These are phyloP conservation scores for Misgurnus mizolepis DNA, from an alignment of 2,113 vertebrate genomes.

Conservation along the genomic window DNA sequence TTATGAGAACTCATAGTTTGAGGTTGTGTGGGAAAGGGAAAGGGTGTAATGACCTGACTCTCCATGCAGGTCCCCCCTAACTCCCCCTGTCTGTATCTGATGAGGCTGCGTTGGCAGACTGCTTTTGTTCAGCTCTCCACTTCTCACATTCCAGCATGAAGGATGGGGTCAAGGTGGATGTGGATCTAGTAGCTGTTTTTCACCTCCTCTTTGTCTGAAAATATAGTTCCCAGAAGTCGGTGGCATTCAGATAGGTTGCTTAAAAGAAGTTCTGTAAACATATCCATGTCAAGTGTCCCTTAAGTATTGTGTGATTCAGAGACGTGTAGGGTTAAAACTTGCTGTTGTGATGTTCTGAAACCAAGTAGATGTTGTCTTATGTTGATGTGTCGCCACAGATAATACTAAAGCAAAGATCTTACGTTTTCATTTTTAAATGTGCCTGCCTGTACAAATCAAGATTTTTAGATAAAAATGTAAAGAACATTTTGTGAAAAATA, in stretches of 20 bases:
- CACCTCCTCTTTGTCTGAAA: conserved; percentile 6
- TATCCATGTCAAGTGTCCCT: conserved; percentile 15
- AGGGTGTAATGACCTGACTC: conserved; percentile 2
- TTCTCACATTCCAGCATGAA: conserved; percentile 26
- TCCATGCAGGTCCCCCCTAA: neutral
- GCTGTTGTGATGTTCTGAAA: conserved; percentile 1
- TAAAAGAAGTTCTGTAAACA: neutral
- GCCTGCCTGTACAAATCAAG: no score
- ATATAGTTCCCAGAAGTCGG: neutral
- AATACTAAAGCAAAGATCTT: neutral
- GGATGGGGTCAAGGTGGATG: conserved; percentile 1
- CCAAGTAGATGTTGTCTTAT: neutral
- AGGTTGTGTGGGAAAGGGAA: conserved; percentile 16
- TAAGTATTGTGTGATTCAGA: neutral
- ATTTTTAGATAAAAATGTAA: neutral
- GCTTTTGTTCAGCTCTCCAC: conserved; percentile 26
- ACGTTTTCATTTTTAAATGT: neutral
- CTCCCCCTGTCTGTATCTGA: conserved; percentile 5
- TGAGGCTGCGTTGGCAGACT: conserved; percentile 11
- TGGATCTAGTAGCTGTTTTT: conserved; percentile 4
- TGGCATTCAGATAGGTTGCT: neutral
- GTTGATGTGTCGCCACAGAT: neutral
- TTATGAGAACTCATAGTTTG: neutral
- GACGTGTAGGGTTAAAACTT: neutral
- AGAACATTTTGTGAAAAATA: no score